Conservation (phyloP, 2,888 invertebrate genomes). For the Microctonus aethiopoides region DNA sequence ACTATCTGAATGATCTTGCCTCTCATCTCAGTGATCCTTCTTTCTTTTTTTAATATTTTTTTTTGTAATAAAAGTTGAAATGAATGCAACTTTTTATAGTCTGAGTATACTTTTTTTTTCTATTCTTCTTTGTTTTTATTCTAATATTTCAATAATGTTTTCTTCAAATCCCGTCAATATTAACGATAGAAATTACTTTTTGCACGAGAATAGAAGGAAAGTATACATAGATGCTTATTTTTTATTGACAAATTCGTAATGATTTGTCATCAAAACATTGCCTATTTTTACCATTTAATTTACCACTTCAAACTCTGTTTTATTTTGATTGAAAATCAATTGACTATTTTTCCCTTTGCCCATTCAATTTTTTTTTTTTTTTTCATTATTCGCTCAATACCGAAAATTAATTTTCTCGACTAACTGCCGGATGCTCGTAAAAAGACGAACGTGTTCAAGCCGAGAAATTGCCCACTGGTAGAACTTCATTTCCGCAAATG, state of each 20-base stretch:
- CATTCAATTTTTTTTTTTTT: neutral
- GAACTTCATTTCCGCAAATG: neutral
- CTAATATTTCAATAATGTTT: too few species aligned
- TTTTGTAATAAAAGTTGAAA: neutral
- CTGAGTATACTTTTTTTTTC: neutral
- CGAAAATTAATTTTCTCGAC: slow-evolving; percentile 25
- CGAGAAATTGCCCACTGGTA: slow-evolving; percentile 22
- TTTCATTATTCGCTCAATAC: neutral
- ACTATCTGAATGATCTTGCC: neutral
- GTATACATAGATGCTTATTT: too few species aligned
- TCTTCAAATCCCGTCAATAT: too few species aligned
- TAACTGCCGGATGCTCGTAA: slow-evolving; percentile 8
- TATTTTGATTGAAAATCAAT: neutral
- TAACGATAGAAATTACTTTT: too few species aligned
- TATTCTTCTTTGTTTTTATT: neutral
- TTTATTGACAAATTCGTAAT: neutral
- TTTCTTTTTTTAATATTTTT: too few species aligned
- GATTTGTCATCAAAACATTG: neutral
- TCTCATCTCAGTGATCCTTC: neutral
- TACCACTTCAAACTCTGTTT: neutral
- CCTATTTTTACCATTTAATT: neutral
- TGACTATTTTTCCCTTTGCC: neutral
- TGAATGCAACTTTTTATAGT: neutral
- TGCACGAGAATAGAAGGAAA: too few species aligned
- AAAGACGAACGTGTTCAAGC: slow-evolving; percentile 18